These are phyloP conservation scores for Lepidocyrtinus sp. DNA, from an alignment of 2,888 invertebrate species.

Conservation along the genomic window DNA sequence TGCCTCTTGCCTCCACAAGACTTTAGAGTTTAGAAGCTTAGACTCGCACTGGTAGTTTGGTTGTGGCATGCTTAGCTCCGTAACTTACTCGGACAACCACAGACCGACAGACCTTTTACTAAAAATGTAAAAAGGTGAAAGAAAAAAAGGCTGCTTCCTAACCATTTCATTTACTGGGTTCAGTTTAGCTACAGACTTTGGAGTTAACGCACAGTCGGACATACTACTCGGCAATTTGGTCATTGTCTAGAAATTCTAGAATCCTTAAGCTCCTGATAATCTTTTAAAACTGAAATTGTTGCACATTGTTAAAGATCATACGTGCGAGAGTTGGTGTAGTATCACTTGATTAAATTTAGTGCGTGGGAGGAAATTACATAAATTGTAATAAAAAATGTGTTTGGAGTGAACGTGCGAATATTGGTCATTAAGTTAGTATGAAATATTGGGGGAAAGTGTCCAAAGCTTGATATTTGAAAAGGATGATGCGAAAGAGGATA, in stretches of 20 bases:
- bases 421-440: too few relatives aligned
- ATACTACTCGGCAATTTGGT: background rate
- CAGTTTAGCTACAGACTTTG: slow-evolving; percentile 46
- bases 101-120: slow-evolving; percentile 28
- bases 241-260: too few relatives aligned
- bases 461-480: slow-evolving; percentile 3
- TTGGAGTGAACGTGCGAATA: background rate
- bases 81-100: slow-evolving; percentile 42
- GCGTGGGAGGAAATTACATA: background rate
- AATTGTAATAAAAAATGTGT: background rate
- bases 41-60: slow-evolving; percentile 4
- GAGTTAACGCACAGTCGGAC: slow-evolving; percentile 45
- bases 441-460: too few relatives aligned
- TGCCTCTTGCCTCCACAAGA: slow-evolving; percentile 16
- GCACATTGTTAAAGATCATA: too few relatives aligned
- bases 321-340: too few relatives aligned
- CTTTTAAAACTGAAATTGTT: too few relatives aligned
- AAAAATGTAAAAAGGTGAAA: slow-evolving; percentile 54
- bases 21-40: too few relatives aligned
- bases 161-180: slow-evolving; percentile 33
- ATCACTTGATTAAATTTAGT: background rate
- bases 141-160: slow-evolving; percentile 48
- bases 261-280: too few relatives aligned
- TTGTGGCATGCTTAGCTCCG: background rate
- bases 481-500: background rate